Evolutionary conservation across 2,888 invertebrate species (phyloP).

Genomic region (Microctonus hyperodae): DNA sequence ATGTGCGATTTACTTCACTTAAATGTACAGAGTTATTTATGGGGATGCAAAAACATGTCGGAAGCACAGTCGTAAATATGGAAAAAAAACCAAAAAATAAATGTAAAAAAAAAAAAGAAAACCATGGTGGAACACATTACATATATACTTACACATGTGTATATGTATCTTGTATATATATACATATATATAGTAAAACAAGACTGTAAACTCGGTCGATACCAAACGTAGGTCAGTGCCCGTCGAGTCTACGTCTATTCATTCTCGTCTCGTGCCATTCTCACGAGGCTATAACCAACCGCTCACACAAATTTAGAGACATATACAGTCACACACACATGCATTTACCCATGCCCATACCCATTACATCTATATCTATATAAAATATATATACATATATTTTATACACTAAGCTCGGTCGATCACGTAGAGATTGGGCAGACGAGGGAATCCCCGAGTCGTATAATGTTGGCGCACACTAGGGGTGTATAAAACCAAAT

Average conservation of each 20-base stretch:
- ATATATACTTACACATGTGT: neutral
- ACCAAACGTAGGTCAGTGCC: constrained; percentile 24
- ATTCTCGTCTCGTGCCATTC: constrained; percentile 15
- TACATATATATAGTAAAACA: neutral
- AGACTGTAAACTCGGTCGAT: constrained; percentile 18
- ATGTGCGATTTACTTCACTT: neutral
- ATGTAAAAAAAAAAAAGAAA: too few relatives aligned
- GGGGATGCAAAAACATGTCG: constrained; percentile 2
- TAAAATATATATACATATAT: neutral
- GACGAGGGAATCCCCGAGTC: constrained; percentile 9
- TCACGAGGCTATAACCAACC: neutral
- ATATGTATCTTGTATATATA: neutral
- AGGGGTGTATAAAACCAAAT: constrained; percentile 5
- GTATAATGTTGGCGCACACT: neutral
- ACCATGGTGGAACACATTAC: neutral
- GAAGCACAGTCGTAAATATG: constrained; percentile 5
- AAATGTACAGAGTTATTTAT: neutral
- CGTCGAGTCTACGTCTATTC: constrained; percentile 19
- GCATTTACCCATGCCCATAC: neutral
- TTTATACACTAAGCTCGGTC: constrained; percentile 19
- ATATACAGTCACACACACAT: constrained; percentile 3
- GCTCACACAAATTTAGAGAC: too few relatives aligned
- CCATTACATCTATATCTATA: neutral
- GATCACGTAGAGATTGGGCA: constrained; percentile 20
- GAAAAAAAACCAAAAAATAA: too few relatives aligned